A percentile compares a stretch with the other conserved stretches of the same genome.
Evolutionary conservation across 2,797 vertebrate genomes (phyloP).

Genomic region (Malurus leucopterus): DNA sequence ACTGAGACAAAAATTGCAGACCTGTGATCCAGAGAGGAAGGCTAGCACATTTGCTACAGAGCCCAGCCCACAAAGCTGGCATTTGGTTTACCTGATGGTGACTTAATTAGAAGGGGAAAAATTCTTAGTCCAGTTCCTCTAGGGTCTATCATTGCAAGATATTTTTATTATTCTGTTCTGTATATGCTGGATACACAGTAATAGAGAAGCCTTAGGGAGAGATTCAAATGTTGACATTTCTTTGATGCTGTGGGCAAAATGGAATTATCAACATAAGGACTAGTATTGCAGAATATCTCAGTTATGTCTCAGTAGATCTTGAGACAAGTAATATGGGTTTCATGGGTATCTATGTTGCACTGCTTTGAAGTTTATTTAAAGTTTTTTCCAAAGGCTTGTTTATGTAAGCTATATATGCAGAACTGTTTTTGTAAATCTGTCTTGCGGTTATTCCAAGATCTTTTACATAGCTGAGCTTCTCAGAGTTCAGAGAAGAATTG

Average conservation of each 20-base stretch:
- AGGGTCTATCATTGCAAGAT: background rate
- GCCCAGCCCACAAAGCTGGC: background rate
- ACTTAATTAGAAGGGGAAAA: background rate
- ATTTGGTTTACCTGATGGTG: background rate
- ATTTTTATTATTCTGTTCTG: background rate
- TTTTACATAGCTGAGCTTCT: background rate
- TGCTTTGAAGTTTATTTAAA: background rate
- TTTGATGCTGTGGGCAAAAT: background rate
- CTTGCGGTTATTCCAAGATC: background rate
- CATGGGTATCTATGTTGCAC: background rate
- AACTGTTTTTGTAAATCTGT: background rate
- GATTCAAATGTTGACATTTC: background rate
- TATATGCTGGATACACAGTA: background rate
- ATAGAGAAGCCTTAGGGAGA: background rate
- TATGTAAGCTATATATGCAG: background rate
- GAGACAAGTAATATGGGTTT: background rate
- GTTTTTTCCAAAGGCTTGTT: background rate
- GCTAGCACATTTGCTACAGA: background rate
- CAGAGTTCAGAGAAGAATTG: background rate
- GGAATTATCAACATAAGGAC: background rate
- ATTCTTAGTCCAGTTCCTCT: background rate
- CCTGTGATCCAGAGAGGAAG: background rate
- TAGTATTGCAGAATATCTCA: background rate
- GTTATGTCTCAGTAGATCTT: background rate
- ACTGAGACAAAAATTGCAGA: background rate